Evolutionary conservation across 2,888 invertebrate genomes (phyloP), one percentile per base, ranked within the genome.

Genomic region (Drosophila planitibia): DNA sequence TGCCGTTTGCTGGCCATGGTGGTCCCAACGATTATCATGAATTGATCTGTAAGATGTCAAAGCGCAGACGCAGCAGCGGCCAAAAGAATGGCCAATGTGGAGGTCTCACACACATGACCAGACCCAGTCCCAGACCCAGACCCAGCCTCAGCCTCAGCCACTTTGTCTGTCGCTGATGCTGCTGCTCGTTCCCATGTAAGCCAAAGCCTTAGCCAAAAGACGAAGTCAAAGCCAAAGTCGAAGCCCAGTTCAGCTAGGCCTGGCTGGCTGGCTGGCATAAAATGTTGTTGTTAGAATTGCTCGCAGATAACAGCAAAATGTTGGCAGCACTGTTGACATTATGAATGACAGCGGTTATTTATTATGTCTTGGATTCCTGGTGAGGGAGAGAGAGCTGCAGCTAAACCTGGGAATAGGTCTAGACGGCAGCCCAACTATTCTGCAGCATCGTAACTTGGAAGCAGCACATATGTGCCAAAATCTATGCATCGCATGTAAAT

Each of bases 11-110:
- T 62, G 62, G 78, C 89, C 89, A 84, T 80, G 91, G 91, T 91
- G 91, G 91, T 91, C 91, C 91, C 81, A 79, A 62, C 91, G 91
- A 91, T 91, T 91, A 91, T 91, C 91, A 91, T 91, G 91, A 91
- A 91, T 91, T 91, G 91, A 91, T 91, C 91, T 91, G 91, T 91
- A 91, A 91, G 90, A 91, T 91, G 91, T 91, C 91, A 91, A 91
- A 91, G 91, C 90, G 85, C 89, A 88, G 79, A 82, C 84, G 84
- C 77, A 73, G 66, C 83, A 80, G 79, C 73, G 58, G 75, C 76
- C 47, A 73, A 82, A 82, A 80, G 83, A 85, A 89, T 83, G 72
- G 85, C 82, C 82, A 79, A 86, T 83, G 83, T 77, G 74, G 70
- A 74, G 75, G 79, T 75, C 76, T 73, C 69, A 74, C 86, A 89